Evolutionary conservation across 2,113 vertebrate species (phyloP), one percentile per base, ranked within the genome.

Genomic region (Carlito syrichta): DNA sequence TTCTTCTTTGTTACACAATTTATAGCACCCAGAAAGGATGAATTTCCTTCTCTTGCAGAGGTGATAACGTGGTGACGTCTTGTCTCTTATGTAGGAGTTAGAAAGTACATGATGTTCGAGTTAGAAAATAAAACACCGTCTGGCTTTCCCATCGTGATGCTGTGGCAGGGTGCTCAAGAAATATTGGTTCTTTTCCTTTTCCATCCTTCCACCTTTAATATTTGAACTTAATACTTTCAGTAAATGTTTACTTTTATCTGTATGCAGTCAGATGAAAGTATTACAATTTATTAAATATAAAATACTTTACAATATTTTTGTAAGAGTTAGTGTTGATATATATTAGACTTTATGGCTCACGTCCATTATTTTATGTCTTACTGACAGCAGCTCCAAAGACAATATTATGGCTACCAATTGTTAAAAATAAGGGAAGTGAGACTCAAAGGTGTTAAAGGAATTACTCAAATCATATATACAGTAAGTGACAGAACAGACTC

Each of bases 401-500:
- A 91, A 20, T 45, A 63, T 73, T 84, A 38, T 4, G 88, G 62
- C 16, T 91, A 81, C 22, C 0, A 56, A 6, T 89, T 78, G 13
- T 81, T 88, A 92, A 95, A 87, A 89, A 86, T 50, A 94, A 94
- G 40, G n/a, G 68, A 95, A 81, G 19, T 38, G 30, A 89, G 52
- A 45, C 14, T 79, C 35, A 87, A 17, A 56, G 2, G 69, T 89
- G 27, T 68, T 69, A 43, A 73, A 84, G 12, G n/a, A 77, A 76
- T 71, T 76, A 45, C 5, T 27, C 14, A 77, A 50, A 43, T 74
- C 19, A 66, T 48, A 38, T 60, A 27, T 30, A 16, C 22, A 52
- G 43, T 45, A 62, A 40, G 45, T 30, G 16, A 84, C 23, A 58
- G 84, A 83, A 71, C 22, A 86, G 14, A 74, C 40, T 93, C 66